A percentile compares a stretch with the other conserved stretches of the same genome.
Conservation (phyloP, 2,888 invertebrate species). For the Chaetoderma sp. region DNA sequence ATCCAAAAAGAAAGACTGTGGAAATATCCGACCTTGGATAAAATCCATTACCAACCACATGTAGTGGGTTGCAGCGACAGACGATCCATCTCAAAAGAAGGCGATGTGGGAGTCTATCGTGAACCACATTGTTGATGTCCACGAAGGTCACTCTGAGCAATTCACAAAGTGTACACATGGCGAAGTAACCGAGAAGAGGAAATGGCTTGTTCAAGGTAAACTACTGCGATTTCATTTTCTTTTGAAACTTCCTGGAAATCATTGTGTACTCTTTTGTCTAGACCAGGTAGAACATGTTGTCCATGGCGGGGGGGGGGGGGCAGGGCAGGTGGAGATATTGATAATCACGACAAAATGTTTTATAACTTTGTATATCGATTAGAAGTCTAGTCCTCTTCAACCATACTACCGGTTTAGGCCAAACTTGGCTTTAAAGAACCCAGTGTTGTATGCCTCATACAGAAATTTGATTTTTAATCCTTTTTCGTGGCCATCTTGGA, state of each 20-base stretch:
- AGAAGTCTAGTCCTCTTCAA: too few relatives aligned
- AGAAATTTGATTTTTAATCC: too few relatives aligned
- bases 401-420: too few relatives aligned
- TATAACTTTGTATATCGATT: too few relatives aligned
- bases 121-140: constrained; percentile 23
- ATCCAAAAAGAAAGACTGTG: constrained; percentile 15
- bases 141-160: constrained; percentile 4
- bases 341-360: too few relatives aligned
- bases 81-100: constrained; percentile 1
- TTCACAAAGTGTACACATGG: constrained; percentile 23
- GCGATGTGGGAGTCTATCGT: constrained; percentile 24
- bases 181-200: constrained; percentile 1
- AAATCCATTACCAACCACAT: constrained; percentile 25
- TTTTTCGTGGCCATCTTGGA: too few relatives aligned
- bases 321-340: too few relatives aligned
- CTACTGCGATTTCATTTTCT: background rate
- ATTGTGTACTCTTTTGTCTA: background rate
- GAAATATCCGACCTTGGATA: constrained; percentile 25
- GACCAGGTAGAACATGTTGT: background rate
- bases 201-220: constrained; percentile 24
- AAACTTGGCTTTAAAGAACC: too few relatives aligned
- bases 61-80: constrained; percentile 17
- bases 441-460: too few relatives aligned
- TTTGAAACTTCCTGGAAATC: background rate
- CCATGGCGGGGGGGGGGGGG: too few relatives aligned